These are phyloP conservation scores for Cotesia chilonis DNA, from an alignment of 1,140 invertebrate genomes.

Conservation along the genomic window DNA sequence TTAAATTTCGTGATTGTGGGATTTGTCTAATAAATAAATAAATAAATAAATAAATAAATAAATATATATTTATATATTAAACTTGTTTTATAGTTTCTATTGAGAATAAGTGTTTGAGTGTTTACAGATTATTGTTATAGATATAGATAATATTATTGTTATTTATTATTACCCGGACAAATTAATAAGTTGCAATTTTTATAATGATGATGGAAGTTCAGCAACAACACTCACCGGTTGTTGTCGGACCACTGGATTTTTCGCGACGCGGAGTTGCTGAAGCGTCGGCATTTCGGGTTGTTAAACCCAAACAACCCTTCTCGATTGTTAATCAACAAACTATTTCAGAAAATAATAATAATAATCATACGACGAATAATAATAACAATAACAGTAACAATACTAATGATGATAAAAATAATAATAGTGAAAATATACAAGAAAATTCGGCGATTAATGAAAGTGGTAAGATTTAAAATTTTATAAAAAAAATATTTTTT, in stretches of 20 bases:
- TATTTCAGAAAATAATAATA: conserved; percentile 56
- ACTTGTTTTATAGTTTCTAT: too few relatives aligned
- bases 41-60: too few relatives aligned
- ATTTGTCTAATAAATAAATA: too few relatives aligned
- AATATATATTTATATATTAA: too few relatives aligned
- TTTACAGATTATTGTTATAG: too few relatives aligned
- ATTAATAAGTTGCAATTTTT: too few relatives aligned
- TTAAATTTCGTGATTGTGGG: too few relatives aligned
- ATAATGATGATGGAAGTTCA: conserved; percentile 63
- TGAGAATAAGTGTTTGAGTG: background rate
- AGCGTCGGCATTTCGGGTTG: conserved; percentile 62
- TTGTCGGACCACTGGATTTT: conserved; percentile 63
- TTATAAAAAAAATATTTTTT: background rate
- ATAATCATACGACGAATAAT: conserved; percentile 37
- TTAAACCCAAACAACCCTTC: conserved; percentile 60
- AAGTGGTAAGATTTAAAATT: conserved; percentile 46
- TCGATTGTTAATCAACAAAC: conserved; percentile 51
- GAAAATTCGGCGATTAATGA: conserved; percentile 51
- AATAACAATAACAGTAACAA: conserved; percentile 58
- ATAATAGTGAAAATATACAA: conserved; percentile 58
- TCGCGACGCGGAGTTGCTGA: conserved; percentile 63
- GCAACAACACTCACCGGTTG: conserved; percentile 63
- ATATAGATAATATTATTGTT: too few relatives aligned
- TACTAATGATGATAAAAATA: conserved; percentile 48
- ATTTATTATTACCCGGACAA: too few relatives aligned